Evolutionary conservation across 2,113 vertebrate species (phyloP), one percentile per base, ranked within the genome.

Genomic region (Anthoscopus minutus): DNA sequence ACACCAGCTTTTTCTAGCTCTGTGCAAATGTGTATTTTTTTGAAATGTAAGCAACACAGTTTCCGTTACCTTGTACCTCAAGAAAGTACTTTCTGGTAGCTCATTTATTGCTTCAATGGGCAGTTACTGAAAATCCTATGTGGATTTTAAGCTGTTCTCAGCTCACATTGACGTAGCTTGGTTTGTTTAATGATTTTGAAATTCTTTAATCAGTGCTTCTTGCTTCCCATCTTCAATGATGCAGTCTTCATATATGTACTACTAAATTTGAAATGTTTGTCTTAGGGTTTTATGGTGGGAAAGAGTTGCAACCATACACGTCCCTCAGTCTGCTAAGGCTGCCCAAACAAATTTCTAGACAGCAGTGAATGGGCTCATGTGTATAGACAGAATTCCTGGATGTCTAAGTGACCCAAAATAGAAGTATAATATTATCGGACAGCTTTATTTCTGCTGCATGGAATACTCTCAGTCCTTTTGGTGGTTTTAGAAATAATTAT

Each of bases 401-500:
- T 72, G 50, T 44, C 28, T 72, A 51, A 79, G 71, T 79, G 66
- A 86, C 54, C 24, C 33, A 79, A 95, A 54, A 24, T 20, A 88
- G 71, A 84, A 71, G 18, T 77, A 24, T 4, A 77, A 28, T 56
- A 57, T 67, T 67, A 64, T 86, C 92, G 85, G 61, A 58, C 10
- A 62, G 66, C 72, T 96, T 96, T 92, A 85, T 91, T 96, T 97
- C 77, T 92, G 45, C 51, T 16, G 31, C 76, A 71, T 86, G 74
- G 93, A 95, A 93, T 74, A 56, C 50, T 92, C 92, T 77, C 45
- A 93, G 69, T 72, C 50, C 69, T 65, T 37, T 47, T 89, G 86
- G 86, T 84, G 70, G 56, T 74, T 94, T 88, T 73, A 51, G 88
- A 94, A 70, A 53, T 35, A 58, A 66, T 74, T 61, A n/a, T n/a